These are phyloP conservation scores for Barnardius zonarius DNA, from an alignment of 2,113 vertebrate species.

Conservation along the genomic window DNA sequence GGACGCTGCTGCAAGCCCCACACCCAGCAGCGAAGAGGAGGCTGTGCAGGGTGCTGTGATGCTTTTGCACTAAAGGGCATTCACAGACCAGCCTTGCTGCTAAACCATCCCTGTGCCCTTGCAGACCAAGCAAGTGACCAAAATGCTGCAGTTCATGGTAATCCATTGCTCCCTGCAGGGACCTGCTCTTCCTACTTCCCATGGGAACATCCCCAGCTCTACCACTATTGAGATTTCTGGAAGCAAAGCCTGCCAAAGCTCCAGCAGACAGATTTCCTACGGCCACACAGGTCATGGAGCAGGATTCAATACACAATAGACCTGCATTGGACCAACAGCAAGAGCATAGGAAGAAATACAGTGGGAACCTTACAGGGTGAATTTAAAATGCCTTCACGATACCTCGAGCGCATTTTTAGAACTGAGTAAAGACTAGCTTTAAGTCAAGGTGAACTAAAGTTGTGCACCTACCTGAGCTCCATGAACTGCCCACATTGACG, in stretches of 20 bases:
- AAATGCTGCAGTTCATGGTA: fast-evolving
- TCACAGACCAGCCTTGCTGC: background rate
- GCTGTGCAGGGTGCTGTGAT: background rate
- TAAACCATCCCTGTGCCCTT: background rate
- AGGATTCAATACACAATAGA: fast-evolving
- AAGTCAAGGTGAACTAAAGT: background rate
- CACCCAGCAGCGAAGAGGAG: background rate
- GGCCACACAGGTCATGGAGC: fast-evolving
- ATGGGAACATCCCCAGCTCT: background rate
- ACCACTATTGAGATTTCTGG: background rate
- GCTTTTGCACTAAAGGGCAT: background rate
- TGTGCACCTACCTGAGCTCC: fast-evolving
- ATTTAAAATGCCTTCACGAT: background rate
- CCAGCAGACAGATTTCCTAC: background rate
- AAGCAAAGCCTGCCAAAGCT: background rate
- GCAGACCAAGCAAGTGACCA: too few relatives aligned
- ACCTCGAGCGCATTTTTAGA: background rate
- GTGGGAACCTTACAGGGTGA: background rate
- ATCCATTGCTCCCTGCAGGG: background rate
- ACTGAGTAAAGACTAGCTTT: background rate
- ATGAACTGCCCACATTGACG: background rate
- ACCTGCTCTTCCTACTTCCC: background rate
- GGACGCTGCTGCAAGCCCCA: background rate
- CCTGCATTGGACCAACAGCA: background rate
- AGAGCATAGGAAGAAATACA: background rate